Conservation (phyloP, 2,113 vertebrate genomes). For the Campylomormyrus numenius region DNA sequence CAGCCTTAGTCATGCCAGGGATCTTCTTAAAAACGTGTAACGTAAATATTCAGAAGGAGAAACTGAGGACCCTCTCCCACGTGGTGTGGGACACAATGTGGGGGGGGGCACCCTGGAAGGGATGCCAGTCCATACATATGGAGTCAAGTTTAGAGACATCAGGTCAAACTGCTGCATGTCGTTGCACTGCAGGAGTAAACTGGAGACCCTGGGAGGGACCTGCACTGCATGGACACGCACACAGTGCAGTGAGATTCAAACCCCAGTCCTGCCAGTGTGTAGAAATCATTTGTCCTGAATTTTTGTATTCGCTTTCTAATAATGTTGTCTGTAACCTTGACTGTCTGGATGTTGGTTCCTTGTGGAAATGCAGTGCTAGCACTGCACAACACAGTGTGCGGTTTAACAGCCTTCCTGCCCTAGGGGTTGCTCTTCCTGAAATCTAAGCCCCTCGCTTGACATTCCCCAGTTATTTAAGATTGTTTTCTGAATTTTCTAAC, state of each 20-base stretch:
- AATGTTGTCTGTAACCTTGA: neutral
- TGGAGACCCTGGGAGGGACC: neutral
- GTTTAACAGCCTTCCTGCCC: neutral
- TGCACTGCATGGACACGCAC: neutral
- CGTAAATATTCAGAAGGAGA: neutral
- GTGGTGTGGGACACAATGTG: neutral
- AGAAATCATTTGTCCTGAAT: neutral
- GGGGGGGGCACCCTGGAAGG: neutral
- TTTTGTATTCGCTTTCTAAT: neutral
- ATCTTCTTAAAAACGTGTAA: neutral
- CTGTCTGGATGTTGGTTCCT: neutral
- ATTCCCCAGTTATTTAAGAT: neutral
- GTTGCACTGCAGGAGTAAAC: neutral
- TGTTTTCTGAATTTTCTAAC: neutral
- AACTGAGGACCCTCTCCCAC: neutral
- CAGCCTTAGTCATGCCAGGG: neutral
- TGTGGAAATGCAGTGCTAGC: neutral
- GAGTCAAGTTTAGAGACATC: neutral
- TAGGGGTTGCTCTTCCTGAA: neutral
- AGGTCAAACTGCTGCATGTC: neutral
- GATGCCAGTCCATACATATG: neutral
- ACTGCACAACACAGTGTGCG: neutral
- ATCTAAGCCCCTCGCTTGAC: neutral
- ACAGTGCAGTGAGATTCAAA: neutral
- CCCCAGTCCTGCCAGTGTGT: neutral